These are phyloP conservation scores for Scolanthus callimorphus DNA, from an alignment of 92 coral and sea anemone species.

Conservation along the genomic window DNA sequence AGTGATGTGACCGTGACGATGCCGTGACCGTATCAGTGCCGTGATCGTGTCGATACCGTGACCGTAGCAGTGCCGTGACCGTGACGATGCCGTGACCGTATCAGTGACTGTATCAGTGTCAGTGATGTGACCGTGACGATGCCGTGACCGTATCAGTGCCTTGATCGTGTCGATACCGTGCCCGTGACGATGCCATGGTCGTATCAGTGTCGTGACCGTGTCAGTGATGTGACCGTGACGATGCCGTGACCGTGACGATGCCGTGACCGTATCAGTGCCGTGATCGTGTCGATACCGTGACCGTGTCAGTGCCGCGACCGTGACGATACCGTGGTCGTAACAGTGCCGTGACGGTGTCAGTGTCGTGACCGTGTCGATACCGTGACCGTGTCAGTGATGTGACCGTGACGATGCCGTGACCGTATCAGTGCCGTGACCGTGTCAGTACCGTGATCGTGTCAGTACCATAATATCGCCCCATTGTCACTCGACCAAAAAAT, in stretches of 20 bases:
- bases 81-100: background rate
- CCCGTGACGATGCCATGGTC: background rate
- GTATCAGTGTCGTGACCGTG: too few relatives aligned
- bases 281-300: background rate
- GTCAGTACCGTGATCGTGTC: too few relatives aligned
- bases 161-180: too few relatives aligned
- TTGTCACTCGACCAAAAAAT: too few relatives aligned
- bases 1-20: constrained; percentile 1
- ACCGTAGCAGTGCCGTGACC: constrained; percentile 1
- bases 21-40: background rate
- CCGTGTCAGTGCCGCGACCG: background rate
- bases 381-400: constrained; percentile 4
- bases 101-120: background rate
- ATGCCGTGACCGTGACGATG: constrained; percentile 2
- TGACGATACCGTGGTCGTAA: background rate
- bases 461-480: too few relatives aligned
- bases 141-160: constrained; percentile 1
- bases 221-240: constrained; percentile 2
- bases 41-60: background rate
- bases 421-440: too few relatives aligned
- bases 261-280: background rate
- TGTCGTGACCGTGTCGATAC: constrained; percentile 3
- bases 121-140: constrained; percentile 3
- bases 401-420: background rate
- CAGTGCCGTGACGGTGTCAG: constrained; percentile 1